Evolutionary conservation across 2,797 vertebrate genomes (phyloP).

Genomic region (Sebastes vulpes): DNA sequence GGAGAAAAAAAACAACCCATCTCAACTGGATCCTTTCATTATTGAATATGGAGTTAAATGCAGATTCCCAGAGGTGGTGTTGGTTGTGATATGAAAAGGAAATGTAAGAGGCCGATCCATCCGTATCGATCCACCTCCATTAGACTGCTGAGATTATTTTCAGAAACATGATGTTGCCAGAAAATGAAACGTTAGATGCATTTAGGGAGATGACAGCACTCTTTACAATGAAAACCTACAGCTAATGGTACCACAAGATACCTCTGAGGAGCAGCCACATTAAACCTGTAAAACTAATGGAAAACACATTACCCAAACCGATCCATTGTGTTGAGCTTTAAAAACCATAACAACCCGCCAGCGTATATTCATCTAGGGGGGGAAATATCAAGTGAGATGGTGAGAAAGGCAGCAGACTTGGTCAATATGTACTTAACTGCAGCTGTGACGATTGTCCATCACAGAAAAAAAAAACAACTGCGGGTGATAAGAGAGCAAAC

Average conservation of each 20-base stretch:
- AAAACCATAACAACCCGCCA: background rate
- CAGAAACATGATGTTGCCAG: conserved; percentile 59
- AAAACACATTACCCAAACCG: conserved; percentile 47
- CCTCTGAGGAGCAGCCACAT: conserved; percentile 34
- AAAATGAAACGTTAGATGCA: conserved; percentile 67
- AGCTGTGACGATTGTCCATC: conserved; percentile 40
- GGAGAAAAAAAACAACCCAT: conserved; percentile 8
- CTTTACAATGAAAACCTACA: conserved; percentile 52
- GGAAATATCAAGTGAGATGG: conserved; percentile 23
- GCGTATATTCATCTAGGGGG: conserved; percentile 9
- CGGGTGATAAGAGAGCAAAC: conserved; percentile 37
- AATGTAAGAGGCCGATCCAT: conserved; percentile 67
- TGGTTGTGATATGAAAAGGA: conserved; percentile 77
- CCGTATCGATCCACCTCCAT: conserved; percentile 78
- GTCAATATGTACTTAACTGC: conserved; percentile 70
- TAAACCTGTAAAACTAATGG: conserved; percentile 32
- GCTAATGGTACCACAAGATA: conserved; percentile 40
- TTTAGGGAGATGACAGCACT: conserved; percentile 37
- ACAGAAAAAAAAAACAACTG: background rate
- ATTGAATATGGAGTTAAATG: conserved; percentile 62
- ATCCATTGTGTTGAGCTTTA: conserved; percentile 10
- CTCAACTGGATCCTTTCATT: conserved; percentile 53
- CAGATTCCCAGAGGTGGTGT: conserved; percentile 74
- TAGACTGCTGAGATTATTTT: conserved; percentile 76
- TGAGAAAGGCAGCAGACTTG: conserved; percentile 54